Evolutionary conservation across 2,113 vertebrate genomes (phyloP).

Genomic region (Rhipidura dahli): DNA sequence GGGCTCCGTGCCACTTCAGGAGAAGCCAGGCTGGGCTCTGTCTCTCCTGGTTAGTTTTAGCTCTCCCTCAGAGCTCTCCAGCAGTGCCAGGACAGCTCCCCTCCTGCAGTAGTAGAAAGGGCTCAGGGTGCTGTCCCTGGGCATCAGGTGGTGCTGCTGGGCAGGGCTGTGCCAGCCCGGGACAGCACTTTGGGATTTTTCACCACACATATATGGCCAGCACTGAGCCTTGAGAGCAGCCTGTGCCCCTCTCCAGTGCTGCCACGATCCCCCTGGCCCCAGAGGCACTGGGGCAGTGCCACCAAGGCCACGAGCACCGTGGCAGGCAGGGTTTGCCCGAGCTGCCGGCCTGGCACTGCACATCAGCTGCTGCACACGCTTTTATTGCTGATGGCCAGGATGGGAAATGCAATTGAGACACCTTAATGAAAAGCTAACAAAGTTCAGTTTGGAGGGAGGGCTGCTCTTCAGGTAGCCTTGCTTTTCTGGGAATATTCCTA

Average conservation of each 20-base stretch:
- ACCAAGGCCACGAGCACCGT: rapidly evolving
- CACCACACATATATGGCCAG: rapidly evolving
- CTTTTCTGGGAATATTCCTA: not conserved
- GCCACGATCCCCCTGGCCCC: not conserved
- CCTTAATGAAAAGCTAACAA: slow-evolving; percentile 38
- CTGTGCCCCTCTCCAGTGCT: rapidly evolving
- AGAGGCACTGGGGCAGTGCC: rapidly evolving
- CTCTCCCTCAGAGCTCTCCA: not conserved
- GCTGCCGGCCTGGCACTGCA: not conserved
- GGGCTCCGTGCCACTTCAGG: not conserved
- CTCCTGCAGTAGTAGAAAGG: not conserved
- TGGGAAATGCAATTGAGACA: slow-evolving; percentile 31
- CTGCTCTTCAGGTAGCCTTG: not conserved
- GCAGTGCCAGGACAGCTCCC: not conserved
- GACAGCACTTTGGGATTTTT: not conserved
- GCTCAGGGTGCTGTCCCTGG: not conserved
- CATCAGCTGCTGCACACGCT: not conserved
- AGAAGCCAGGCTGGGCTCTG: not conserved
- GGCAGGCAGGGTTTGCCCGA: not conserved
- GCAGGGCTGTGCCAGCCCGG: not conserved
- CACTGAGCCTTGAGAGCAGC: rapidly evolving
- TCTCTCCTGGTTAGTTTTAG: not conserved
- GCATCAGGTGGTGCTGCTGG: not conserved
- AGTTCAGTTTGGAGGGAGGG: not conserved
- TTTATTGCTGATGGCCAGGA: not conserved